Base-by-base conservation (phyloP, 2,797 vertebrate genomes). In the Aulostomus chinensis region DNA sequence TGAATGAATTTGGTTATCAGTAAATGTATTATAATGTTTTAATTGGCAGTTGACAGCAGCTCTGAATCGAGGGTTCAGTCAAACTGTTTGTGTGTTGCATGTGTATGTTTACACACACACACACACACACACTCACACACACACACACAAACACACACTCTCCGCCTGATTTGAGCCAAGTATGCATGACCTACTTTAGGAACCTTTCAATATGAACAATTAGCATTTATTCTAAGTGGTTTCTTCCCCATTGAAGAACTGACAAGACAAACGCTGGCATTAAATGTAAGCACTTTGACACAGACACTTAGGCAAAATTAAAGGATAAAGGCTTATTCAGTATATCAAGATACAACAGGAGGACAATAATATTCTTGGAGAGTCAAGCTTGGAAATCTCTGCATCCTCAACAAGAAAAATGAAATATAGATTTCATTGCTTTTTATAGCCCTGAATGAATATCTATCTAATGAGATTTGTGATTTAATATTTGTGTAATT, bases 131-230 rank as follows among this genome's bases (percentile, higher is more conserved):
- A 36, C 55, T 16, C 17, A 42, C 31, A 17, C 18, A 16, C 29
- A 17, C 33, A 52, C 51, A 71, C 63, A 43, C 28, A 66, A 22
- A 58, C 42, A n/a, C n/a, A n/a, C 68, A 41, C 56, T 10, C 48
- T 50, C 59, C 41, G 71, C 48, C 78, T 81, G 75, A 86, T 86
- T 85, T 83, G 54, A 80, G 74, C 76, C 83, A 75, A 81, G 79
- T 71, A 66, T 78, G 81, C 71, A 64, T 88, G 84, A 86, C 86
- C 86, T 88, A 88, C 76, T 90, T 89, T 76, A 64, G 54, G 47
- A 78, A 78, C 73, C 78, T 78, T 80, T 86, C 72, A 88, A 81
- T 83, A 68, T 50, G 42, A 88, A 88, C 81, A 85, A 86, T 89
- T 83, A 83, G 73, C 51, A 57, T 78, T 74, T n/a, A n/a, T 76